Base-by-base conservation (phyloP, 2,888 invertebrate species). In the Brachyopa scutellaris region DNA sequence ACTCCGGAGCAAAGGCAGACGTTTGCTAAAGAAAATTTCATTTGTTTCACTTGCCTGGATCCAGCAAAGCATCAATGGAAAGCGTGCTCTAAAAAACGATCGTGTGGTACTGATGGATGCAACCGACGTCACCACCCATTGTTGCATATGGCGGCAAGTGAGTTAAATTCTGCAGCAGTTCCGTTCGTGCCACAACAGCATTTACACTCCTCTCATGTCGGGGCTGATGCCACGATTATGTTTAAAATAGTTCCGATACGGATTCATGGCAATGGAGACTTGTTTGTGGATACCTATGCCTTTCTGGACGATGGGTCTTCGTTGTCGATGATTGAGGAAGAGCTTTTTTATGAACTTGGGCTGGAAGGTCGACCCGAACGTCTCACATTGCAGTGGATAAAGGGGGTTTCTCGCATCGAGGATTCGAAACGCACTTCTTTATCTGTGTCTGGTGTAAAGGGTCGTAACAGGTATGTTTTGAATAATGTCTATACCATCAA, bases 311-410 rank as follows among this genome's bases (percentile, higher is more conserved):
- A 62, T 13, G 47, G 47, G 8, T 62, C 33, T 5, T 19, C 31
- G 13, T 8, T 62, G 19, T n/a, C 64, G 3, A 38, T 64, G 64
- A 38, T 64, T 8, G 64, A 64, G 13, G 36, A 49, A 15, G 49
- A 64, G 6, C 15, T 64, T 3, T 64, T 49, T 23, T 2, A 64
- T 13, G 31, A 49, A 5, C 19, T 38, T 7, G 49, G 38, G 11
- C 7, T 49, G 4, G 36, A n/a, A 19, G 49, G 45, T 3, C 9
- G 36, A 15, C 9, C 64, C 2, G 64, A 49, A 26, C n/a, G 9
- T 4, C 31, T 49, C 2, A 64, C 36, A 5, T 4, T 64, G 6
- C 49, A 45, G 9, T 64, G 64, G 64, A 38, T 26, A 15, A 64
- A 64, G 7, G 64, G 49, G 2, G 21, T 62, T 3, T 21, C 31